Percentiles rank a stretch among this genome's conserved stretches.
These are phyloP conservation scores for Branchinecta lynchi DNA, from an alignment of 1,140 invertebrate species.

Conservation along the genomic window DNA sequence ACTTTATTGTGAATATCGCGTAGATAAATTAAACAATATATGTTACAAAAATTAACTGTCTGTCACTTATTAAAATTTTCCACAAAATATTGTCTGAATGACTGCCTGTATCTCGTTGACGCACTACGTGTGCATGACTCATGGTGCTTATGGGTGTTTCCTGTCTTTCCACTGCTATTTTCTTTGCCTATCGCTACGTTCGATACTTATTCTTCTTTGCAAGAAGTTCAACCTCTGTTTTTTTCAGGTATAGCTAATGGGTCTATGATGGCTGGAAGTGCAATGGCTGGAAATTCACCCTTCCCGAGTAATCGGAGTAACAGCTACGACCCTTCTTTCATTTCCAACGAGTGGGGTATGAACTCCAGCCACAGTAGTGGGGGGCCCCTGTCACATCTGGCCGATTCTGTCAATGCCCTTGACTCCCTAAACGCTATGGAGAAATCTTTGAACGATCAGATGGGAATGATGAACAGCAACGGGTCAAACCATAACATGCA, in stretches of 20 bases:
- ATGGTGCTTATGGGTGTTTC: no score
- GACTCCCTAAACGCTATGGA: constrained; percentile 82
- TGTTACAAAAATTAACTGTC: no score
- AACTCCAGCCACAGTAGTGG: constrained; percentile 32
- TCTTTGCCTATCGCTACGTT: no score
- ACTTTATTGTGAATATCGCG: no score
- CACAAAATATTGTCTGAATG: no score
- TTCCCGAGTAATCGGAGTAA: constrained; percentile 36
- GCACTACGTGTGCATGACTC: no score
- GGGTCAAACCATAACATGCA: constrained; percentile 16
- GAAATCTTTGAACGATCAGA: constrained; percentile 74
- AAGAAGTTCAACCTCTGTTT: constrained; percentile 12
- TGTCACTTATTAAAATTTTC: no score
- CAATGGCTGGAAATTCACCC: constrained; percentile 26
- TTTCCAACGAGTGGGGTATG: constrained; percentile 17
- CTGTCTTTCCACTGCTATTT: no score
- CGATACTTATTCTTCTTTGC: no score
- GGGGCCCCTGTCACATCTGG: constrained; percentile 54
- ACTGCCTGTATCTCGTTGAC: no score
- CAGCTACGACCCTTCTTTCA: constrained; percentile 19
- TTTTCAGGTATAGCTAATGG: constrained; percentile 54
- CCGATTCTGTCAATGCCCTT: constrained; percentile 63
- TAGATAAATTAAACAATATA: no score
- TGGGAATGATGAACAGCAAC: constrained; percentile 30
- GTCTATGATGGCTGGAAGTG: constrained; percentile 49